Conservation (phyloP, 1,140 invertebrate genomes). For the Trinorchestia longiramus region DNA sequence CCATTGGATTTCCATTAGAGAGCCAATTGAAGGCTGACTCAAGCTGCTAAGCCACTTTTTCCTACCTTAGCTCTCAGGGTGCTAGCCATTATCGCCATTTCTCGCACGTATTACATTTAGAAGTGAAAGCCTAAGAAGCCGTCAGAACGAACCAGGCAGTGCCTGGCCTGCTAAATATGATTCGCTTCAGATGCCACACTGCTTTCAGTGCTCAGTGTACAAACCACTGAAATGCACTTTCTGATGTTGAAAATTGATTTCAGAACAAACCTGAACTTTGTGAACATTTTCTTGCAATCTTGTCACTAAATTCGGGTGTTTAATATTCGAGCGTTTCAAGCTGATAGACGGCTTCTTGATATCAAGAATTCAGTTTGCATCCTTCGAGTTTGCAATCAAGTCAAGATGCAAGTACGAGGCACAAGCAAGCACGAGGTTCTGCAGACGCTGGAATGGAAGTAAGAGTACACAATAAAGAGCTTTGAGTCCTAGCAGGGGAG, state of each 20-base stretch:
- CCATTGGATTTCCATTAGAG: neutral
- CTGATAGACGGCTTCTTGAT: neutral
- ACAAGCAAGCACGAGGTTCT: neutral
- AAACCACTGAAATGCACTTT: neutral
- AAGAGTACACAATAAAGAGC: neutral
- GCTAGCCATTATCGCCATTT: neutral
- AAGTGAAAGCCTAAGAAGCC: neutral
- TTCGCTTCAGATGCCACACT: neutral
- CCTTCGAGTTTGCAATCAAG: neutral
- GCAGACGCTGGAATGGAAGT: neutral
- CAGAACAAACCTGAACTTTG: neutral
- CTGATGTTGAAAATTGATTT: neutral
- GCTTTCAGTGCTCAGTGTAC: neutral
- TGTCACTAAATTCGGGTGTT: neutral
- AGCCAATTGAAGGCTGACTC: neutral
- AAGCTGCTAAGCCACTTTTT: constrained; percentile 5
- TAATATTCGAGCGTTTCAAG: neutral
- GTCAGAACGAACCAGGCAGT: neutral
- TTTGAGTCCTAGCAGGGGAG: neutral
- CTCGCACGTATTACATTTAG: neutral
- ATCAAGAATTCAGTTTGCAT: neutral
- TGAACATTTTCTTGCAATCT: neutral
- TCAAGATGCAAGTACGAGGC: neutral
- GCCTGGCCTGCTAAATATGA: neutral
- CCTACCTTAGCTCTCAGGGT: neutral